These are phyloP conservation scores for Lethenteron reissneri DNA, from an alignment of 2,113 vertebrate species.

Conservation along the genomic window DNA sequence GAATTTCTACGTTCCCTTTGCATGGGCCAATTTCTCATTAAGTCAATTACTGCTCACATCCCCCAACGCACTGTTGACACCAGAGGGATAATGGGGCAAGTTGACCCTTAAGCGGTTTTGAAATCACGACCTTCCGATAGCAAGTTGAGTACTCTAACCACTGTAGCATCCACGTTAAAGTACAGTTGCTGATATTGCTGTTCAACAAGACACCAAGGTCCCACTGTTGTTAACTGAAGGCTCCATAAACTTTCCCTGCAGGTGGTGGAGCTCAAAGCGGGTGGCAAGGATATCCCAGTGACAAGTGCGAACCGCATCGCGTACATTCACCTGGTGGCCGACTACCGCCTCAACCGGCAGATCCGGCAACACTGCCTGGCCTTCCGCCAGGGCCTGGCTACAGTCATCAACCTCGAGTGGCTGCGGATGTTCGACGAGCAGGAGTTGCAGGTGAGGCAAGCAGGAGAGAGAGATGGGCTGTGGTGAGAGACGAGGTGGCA, in stretches of 20 bases:
- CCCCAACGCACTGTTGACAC: too few species aligned
- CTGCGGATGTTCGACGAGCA: constrained; percentile 97
- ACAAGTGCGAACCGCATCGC: constrained; percentile 75
- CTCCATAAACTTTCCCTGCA: constrained; percentile 15
- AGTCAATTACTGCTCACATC: too few species aligned
- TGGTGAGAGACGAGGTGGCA: background rate
- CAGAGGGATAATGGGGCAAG: too few species aligned
- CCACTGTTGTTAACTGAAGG: background rate
- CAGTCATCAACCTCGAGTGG: constrained; percentile 86
- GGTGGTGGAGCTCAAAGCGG: constrained; percentile 72
- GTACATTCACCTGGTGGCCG: constrained; percentile 75
- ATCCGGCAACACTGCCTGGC: constrained; percentile 78
- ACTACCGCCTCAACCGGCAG: constrained; percentile 82
- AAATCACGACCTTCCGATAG: too few species aligned
- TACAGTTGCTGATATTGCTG: too few species aligned
- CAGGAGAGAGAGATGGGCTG: background rate
- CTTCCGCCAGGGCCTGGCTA: constrained; percentile 83
- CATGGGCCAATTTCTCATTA: too few species aligned
- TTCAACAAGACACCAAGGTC: too few species aligned
- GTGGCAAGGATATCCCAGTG: constrained; percentile 84
- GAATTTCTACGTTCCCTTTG: too few species aligned
- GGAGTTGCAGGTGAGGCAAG: constrained; percentile 57
- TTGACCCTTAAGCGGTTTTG: too few species aligned
- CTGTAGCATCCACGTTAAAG: too few species aligned
- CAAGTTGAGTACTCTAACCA: too few species aligned